A percentile compares a stretch with the other conserved stretches of the same genome.
phyloP scores from a whole-genome alignment of 92 coral and sea anemone species.

The Palythoa grandis region DNA sequence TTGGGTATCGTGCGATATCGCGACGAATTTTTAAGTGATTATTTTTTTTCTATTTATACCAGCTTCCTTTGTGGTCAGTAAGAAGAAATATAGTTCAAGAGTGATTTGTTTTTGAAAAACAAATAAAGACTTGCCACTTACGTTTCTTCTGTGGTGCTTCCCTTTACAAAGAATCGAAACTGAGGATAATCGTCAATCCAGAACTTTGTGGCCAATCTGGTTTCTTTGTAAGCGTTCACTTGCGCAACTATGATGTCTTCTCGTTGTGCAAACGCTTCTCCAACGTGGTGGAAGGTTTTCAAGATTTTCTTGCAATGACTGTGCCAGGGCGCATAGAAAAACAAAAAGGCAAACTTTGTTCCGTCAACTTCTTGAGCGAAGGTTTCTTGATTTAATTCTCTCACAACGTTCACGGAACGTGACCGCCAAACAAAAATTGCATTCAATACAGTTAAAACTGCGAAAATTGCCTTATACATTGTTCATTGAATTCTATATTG shows the following conservation, averaged over 20 bases:
- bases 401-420: slow-evolving; percentile 38
- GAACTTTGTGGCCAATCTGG: slow-evolving; percentile 83
- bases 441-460: not conserved
- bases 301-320: slow-evolving; percentile 68
- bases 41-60: too few species aligned
- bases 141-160: slow-evolving; percentile 95
- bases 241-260: slow-evolving; percentile 80
- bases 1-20: too few species aligned
- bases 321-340: slow-evolving; percentile 97
- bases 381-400: slow-evolving; percentile 58
- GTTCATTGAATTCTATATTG: not conserved
- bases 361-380: slow-evolving; percentile 80
- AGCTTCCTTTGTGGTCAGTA: too few species aligned
- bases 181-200: slow-evolving; percentile 93
- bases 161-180: slow-evolving; percentile 90
- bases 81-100: too few species aligned
- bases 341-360: slow-evolving; percentile 84
- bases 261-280: slow-evolving; percentile 64
- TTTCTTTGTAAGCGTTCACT: slow-evolving; percentile 90
- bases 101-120: too few species aligned
- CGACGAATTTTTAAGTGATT: too few species aligned
- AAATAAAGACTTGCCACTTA: slow-evolving; percentile 46
- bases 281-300: slow-evolving; percentile 66
- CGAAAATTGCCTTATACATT: not conserved
- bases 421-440: not conserved